These are phyloP conservation scores for Sinonovacula constricta DNA, from an alignment of 1,140 invertebrate species.

Conservation along the genomic window DNA sequence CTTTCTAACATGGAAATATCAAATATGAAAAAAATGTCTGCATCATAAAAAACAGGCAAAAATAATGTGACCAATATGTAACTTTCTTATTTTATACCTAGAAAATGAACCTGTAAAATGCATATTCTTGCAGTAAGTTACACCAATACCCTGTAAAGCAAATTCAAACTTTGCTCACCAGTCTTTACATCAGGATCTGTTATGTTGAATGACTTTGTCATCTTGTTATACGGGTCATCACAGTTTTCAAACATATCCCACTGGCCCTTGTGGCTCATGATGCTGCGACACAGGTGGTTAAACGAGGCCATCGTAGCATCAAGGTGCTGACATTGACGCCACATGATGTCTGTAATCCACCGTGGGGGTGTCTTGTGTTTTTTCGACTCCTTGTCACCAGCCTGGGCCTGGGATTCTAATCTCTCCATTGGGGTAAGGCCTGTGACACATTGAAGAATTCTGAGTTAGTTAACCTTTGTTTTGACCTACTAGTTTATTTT, in stretches of 20 bases:
- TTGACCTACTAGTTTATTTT: too few relatives aligned
- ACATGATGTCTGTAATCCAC: constrained; percentile 71
- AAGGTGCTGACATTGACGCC: constrained; percentile 73
- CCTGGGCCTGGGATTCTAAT: constrained; percentile 63
- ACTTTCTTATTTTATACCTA: too few relatives aligned
- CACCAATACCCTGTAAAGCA: too few relatives aligned
- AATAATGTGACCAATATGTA: too few relatives aligned
- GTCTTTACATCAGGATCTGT: not conserved
- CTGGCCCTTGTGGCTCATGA: constrained; percentile 66
- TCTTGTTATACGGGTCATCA: constrained; percentile 67
- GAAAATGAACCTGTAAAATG: too few relatives aligned
- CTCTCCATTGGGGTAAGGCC: constrained; percentile 71
- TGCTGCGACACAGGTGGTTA: constrained; percentile 68
- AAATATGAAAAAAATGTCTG: too few relatives aligned
- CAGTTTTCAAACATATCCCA: constrained; percentile 67
- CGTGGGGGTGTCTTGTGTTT: constrained; percentile 59
- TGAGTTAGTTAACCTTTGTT: too few relatives aligned
- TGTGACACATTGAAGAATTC: too few relatives aligned
- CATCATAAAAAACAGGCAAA: too few relatives aligned
- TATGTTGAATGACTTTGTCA: constrained; percentile 53
- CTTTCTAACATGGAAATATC: too few relatives aligned
- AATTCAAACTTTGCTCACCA: too few relatives aligned
- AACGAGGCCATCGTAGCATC: constrained; percentile 68
- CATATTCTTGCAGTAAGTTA: too few relatives aligned
- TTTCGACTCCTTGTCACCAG: constrained; percentile 55